A percentile compares a stretch with the other conserved stretches of the same genome.
phyloP scores from a whole-genome alignment of 2,797 vertebrate species.

The Hoplostethus mediterraneus region DNA sequence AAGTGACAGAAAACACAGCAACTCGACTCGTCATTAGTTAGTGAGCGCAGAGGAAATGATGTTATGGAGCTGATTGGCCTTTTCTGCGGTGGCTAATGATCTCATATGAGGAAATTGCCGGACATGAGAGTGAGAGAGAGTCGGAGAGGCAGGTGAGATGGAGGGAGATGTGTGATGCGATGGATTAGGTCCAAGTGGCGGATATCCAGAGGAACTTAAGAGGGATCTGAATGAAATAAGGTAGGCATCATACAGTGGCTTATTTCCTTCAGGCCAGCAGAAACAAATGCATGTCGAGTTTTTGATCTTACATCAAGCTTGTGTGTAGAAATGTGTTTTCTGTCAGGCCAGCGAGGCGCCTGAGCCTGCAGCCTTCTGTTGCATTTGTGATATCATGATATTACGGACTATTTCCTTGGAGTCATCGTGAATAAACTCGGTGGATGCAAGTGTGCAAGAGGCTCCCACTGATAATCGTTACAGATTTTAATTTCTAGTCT shows the following conservation, averaged over 20 bases:
- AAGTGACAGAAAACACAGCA: slow-evolving; percentile 73
- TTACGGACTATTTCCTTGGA: no score
- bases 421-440: no score
- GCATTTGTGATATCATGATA: no score
- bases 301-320: no score
- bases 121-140: slow-evolving; percentile 36
- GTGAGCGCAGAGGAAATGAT: slow-evolving; percentile 46
- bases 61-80: slow-evolving; percentile 66
- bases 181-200: slow-evolving; percentile 70
- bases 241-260: slow-evolving; percentile 54
- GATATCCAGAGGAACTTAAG: slow-evolving; percentile 70
- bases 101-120: slow-evolving; percentile 37
- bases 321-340: no score
- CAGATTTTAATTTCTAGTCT: no score
- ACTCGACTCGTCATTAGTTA: slow-evolving; percentile 51
- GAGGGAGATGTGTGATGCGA: slow-evolving; percentile 58
- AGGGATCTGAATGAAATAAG: slow-evolving; percentile 77
- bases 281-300: no score
- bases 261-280: neutral
- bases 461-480: no score
- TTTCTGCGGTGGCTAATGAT: slow-evolving; percentile 33
- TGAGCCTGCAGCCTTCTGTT: no score
- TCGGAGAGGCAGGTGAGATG: slow-evolving; percentile 45
- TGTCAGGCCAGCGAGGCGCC: no score
- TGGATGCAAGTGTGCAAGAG: no score